Percentiles rank a stretch among this genome's conserved stretches.
These are phyloP conservation scores for Cariama cristata DNA, from an alignment of 2,113 vertebrate genomes.

Conservation along the genomic window DNA sequence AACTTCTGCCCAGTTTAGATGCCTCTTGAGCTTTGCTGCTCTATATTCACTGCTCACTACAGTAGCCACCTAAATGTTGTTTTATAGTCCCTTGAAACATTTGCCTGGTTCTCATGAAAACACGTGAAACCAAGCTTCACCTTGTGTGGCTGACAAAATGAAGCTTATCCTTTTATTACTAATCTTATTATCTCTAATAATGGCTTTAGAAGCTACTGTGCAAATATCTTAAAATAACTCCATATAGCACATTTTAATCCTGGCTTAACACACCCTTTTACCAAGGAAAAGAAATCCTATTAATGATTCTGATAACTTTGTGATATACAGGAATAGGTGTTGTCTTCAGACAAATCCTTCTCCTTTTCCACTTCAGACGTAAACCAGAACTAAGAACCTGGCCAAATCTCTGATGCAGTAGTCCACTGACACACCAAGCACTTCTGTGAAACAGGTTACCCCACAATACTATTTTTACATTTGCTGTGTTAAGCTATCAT, in stretches of 20 bases:
- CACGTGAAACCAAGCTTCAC: neutral
- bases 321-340: neutral
- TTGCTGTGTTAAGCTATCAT: neutral
- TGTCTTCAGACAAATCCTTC: neutral
- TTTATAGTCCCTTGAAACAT: neutral
- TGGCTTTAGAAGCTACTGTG: neutral
- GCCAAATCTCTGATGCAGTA: neutral
- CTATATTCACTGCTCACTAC: neutral
- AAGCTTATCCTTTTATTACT: conserved; percentile 6
- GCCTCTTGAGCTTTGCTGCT: neutral
- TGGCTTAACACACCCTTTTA: neutral
- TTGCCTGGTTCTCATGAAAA: neutral
- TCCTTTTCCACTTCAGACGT: neutral
- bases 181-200: neutral
- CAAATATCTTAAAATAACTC: neutral
- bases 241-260: neutral
- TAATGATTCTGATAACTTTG: neutral
- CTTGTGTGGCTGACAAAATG: neutral
- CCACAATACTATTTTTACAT: neutral
- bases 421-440: neutral
- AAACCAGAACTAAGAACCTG: neutral
- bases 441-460: neutral
- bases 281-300: neutral
- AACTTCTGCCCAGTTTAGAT: neutral
- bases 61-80: neutral